phyloP scores from a whole-genome alignment of 2,113 vertebrate genomes.

The Zapornia atra region DNA sequence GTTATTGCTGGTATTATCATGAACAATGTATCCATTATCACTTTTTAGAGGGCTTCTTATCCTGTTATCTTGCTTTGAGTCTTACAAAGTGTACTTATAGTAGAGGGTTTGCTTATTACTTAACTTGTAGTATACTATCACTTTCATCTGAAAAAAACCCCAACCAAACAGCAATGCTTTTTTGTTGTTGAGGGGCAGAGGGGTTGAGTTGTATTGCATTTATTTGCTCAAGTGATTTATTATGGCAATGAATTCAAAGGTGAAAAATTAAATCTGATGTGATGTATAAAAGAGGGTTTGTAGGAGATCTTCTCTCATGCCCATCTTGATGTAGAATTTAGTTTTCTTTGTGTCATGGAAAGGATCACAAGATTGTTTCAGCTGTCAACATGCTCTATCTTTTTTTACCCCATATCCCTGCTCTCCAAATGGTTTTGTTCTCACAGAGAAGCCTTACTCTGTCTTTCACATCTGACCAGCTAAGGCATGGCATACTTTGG shows the following conservation, averaged over 20 bases:
- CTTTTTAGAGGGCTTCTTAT: background rate
- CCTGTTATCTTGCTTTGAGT: background rate
- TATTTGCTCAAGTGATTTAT: background rate
- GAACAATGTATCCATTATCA: slow-evolving; percentile 26
- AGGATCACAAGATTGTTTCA: background rate
- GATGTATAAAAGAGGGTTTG: background rate
- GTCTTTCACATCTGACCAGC: background rate
- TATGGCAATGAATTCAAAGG: background rate
- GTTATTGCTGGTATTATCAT: slow-evolving; percentile 9
- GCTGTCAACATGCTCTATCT: background rate
- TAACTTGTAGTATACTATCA: background rate
- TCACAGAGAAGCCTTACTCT: background rate
- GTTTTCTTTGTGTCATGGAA: background rate
- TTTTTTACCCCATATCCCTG: background rate
- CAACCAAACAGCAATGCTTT: background rate
- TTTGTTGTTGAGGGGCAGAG: too few species aligned
- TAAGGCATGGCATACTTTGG: background rate
- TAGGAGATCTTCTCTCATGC: background rate
- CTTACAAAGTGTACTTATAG: background rate
- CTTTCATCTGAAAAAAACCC: background rate
- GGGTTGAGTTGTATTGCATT: background rate
- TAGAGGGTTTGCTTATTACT: background rate
- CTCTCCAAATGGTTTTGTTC: background rate
- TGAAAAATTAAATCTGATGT: background rate
- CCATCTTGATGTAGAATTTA: background rate